Conservation (phyloP, 2,797 vertebrate species). For the Hyperoplus immaculatus region DNA sequence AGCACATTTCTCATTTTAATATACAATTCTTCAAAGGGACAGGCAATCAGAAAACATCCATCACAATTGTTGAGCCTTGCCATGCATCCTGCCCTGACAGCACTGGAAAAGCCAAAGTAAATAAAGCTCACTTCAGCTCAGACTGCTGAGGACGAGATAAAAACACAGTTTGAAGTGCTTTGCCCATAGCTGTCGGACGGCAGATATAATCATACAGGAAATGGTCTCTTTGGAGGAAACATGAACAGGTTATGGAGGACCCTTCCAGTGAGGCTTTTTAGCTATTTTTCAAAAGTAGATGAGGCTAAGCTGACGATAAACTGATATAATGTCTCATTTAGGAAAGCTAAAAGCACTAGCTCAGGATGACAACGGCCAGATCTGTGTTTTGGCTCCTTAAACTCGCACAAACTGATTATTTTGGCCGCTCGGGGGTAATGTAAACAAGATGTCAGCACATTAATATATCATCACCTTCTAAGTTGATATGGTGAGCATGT, state of each 20-base stretch:
- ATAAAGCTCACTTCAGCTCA: conserved; percentile 59
- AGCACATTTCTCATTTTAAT: conserved; percentile 25
- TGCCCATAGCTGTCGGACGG: conserved; percentile 64
- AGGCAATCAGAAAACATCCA: conserved; percentile 38
- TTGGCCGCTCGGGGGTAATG: no score
- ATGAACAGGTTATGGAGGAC: conserved; percentile 29
- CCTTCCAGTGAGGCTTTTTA: conserved; percentile 29
- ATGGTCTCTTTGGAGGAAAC: conserved; percentile 51
- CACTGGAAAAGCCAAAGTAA: conserved; percentile 65
- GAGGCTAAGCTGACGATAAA: conserved; percentile 31
- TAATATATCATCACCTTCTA: background rate
- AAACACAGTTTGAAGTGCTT: conserved; percentile 54
- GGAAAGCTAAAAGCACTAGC: conserved; percentile 1
- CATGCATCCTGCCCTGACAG: conserved; percentile 61
- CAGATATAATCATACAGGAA: conserved; percentile 68
- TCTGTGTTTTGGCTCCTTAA: background rate
- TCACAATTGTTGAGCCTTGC: conserved; percentile 34
- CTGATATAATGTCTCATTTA: conserved; percentile 17
- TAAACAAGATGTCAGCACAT: background rate
- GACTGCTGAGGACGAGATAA: conserved; percentile 61
- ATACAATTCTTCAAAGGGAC: conserved; percentile 26
- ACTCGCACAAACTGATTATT: background rate
- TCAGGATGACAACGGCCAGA: background rate
- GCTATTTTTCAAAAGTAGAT: conserved; percentile 38
- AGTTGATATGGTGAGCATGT: background rate